Evolutionary conservation across 92 coral and sea anemone species (phyloP), one percentile per base, ranked within the genome.

Genomic region (Chrysogorgia sp.): DNA sequence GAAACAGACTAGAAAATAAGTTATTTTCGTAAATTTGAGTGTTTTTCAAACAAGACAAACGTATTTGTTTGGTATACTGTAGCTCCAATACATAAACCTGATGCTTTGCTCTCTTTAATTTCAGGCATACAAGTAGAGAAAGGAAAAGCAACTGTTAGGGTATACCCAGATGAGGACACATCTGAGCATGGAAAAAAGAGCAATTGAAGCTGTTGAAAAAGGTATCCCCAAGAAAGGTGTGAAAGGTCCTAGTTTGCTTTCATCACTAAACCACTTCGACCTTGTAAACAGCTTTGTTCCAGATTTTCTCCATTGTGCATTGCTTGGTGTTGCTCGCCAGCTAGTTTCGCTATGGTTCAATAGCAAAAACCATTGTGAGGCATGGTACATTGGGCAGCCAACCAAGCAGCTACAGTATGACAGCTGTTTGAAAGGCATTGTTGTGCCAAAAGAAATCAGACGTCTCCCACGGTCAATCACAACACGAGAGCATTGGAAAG

Each of bases 281-380:
- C 29, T 67, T 10, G 75, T 67, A 10, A 32, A 67, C 34, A 37
- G 75, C 56, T 67, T 67, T 67, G 75, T 67, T 10, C 75, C 75
- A 32, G 75, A 67, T 37, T 67, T n/a, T 24, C 75, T 67, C 20
- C 75, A 67, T 20, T 67, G 75, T 67, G 75, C 75, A 10, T 67
- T 67, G 75, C 75, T 67, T 35, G 75, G 75, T 67, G 45, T 67
- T 23, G 75, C 24, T 21, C 55, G 75, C 24, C 59, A 52, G 43
- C 29, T 40, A 14, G 57, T 67, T 32, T 32, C 75, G 14, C 75
- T 67, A 21, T 67, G 75, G 64, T 67, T 67, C 34, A 10, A 19
- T 37, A 32, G 49, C 53, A 67, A 67, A 32, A 67, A 67, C 34
- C 75, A 67, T 67, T 30, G 24, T 17, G 49, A 67, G 29, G 37